Percentiles rank a stretch among this genome's conserved stretches.
These are phyloP conservation scores for Propithecus perrieri DNA, from an alignment of 2,797 vertebrate genomes.

Conservation along the genomic window DNA sequence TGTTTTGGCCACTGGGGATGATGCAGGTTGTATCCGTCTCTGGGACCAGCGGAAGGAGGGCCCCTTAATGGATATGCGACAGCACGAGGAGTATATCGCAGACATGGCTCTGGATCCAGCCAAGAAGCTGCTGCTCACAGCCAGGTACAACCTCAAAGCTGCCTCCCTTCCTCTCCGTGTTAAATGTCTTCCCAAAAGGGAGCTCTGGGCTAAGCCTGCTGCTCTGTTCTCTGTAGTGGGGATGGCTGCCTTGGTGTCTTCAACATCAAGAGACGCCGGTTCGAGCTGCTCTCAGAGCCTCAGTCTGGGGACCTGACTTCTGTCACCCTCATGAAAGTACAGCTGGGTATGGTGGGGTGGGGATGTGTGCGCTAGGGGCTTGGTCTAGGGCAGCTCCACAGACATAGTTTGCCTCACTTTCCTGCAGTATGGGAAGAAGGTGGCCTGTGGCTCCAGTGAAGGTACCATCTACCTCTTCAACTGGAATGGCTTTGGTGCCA, in stretches of 20 bases:
- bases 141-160: slow-evolving; percentile 86
- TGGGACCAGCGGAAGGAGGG: slow-evolving; percentile 95
- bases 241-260: slow-evolving; percentile 96
- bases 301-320: slow-evolving; percentile 95
- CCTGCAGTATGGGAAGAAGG: slow-evolving; percentile 91
- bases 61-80: slow-evolving; percentile 91
- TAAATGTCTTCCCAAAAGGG: background rate
- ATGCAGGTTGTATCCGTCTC: slow-evolving; percentile 91
- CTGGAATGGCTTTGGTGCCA: slow-evolving; percentile 96
- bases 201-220: background rate
- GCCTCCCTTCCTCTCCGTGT: background rate
- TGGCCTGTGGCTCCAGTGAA: slow-evolving; percentile 94
- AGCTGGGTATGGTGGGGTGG: background rate
- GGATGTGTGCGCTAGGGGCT: background rate
- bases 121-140: slow-evolving; percentile 92
- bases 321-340: slow-evolving; percentile 93
- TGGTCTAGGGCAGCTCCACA: background rate
- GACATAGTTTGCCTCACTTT: background rate
- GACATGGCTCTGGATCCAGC: slow-evolving; percentile 91
- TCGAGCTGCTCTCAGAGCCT: slow-evolving; percentile 93
- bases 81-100: slow-evolving; percentile 97
- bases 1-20: slow-evolving; percentile 94
- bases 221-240: slow-evolving; percentile 85
- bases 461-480: slow-evolving; percentile 98
- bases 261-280: slow-evolving; percentile 93